Evolutionary conservation across 1,140 invertebrate species (phyloP), one percentile per base, ranked within the genome.

Genomic region (Drosophila arawakana): DNA sequence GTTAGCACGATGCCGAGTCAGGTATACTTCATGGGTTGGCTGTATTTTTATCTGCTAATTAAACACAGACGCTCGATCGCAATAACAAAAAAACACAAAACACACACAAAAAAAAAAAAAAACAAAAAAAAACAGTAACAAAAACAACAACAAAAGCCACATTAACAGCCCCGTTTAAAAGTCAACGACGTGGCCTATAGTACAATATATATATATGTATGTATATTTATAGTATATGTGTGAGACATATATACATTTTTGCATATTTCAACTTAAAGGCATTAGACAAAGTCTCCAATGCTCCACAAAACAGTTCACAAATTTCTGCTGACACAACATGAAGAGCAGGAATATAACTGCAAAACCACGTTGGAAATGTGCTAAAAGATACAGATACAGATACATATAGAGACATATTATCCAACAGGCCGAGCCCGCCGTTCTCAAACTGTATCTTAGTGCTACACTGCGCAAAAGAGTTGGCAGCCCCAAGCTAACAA

Each of bases 41-140:
- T 88, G 84, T 88, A 84, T 88, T 88, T 88, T 89, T 89, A 89
- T 89, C 84, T 89, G 85, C 84, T 89, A 89, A 89, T 89, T 89
- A 89, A 89, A 89, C 81, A 89, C 84, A 89, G 85, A 89, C 84
- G 85, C 84, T 81, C 81, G 69, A 89, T 90, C 73, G 77, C 76
- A 71, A 69, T 65, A 77, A 73, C 66, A 52, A 39, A 63, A 44
- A 54, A 52, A 49, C 25, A 55, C 39, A 41, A 39, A 47, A 21
- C 35, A 39, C 35, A 11, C 8, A 30, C 74, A 13, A 37, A 10
- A 67, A 15, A 15, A 15, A 78, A 13, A 37, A 7, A 67, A 15
- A 15, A 78, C 10, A 37, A 7, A 67, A 30, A 58, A 15, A 13
- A 62, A 55, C 41, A 70, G 47, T 60, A 21, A 39, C 35, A 68